Evolutionary conservation across 1,140 invertebrate genomes (phyloP).

Genomic region (Diuraphis noxia): DNA sequence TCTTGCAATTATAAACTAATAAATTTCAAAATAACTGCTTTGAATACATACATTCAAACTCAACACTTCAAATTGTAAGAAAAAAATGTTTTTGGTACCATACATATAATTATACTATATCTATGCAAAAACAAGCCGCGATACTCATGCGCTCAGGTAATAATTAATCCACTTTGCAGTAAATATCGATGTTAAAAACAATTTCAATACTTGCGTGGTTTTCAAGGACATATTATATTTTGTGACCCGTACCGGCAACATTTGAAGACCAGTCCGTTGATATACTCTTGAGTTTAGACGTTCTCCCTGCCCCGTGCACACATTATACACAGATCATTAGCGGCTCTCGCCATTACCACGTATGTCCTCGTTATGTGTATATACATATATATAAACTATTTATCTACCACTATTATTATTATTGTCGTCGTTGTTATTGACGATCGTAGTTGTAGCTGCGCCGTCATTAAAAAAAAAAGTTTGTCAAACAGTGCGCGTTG

Average conservation of each 20-base stretch:
- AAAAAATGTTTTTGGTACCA: not conserved
- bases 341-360: not conserved
- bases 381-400: not conserved
- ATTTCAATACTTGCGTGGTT: not conserved
- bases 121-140: not conserved
- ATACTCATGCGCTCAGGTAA: not conserved
- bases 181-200: not conserved
- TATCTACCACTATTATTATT: not conserved
- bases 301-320: not conserved
- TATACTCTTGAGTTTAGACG: not conserved
- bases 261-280: not conserved
- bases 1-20: not conserved
- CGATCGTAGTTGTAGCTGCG: not conserved
- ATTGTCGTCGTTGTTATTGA: not conserved
- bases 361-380: not conserved
- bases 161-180: not conserved
- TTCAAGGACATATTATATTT: not conserved
- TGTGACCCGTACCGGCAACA: not conserved
- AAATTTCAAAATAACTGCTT: not conserved
- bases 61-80: not conserved
- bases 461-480: not conserved
- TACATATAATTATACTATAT: too few relatives aligned
- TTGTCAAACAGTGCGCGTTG: not conserved
- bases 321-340: conserved; percentile 8
- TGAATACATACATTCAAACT: not conserved